Conservation (phyloP, 2,113 vertebrate genomes). For the Nothobranchius kuhntae region DNA sequence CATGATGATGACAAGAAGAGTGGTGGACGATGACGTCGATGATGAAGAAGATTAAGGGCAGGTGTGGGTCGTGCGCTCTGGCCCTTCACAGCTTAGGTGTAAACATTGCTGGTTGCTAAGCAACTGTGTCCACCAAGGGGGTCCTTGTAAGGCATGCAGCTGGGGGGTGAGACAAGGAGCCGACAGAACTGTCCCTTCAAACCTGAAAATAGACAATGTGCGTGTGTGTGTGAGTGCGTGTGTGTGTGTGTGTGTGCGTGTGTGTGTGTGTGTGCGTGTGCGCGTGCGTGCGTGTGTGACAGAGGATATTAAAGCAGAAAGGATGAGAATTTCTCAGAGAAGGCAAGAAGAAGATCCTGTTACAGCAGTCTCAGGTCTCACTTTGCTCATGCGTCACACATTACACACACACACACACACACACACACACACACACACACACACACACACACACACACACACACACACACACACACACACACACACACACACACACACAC, state of each 20-base stretch:
- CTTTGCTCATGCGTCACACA: constrained; percentile 41
- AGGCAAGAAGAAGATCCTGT: constrained; percentile 8
- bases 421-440: constrained; percentile 20
- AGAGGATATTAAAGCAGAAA: constrained; percentile 13
- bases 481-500: constrained; percentile 13
- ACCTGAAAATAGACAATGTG: constrained; percentile 61
- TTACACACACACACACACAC: constrained; percentile 17
- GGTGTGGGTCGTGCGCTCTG: constrained; percentile 53
- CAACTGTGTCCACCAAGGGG: constrained; percentile 52
- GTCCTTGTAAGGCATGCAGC: constrained; percentile 76
- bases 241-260: constrained; percentile 3
- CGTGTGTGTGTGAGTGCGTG: constrained; percentile 31
- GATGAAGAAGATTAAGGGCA: constrained; percentile 70
- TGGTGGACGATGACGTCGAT: constrained; percentile 26
- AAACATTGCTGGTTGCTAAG: constrained; percentile 66
- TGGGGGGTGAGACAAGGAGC: constrained; percentile 69
- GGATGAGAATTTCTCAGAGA: constrained; percentile 52
- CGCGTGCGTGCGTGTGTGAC: constrained; percentile 10
- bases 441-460: too few species aligned
- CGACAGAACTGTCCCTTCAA: constrained; percentile 64
- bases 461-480: constrained; percentile 22
- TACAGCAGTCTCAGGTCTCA: constrained; percentile 42
- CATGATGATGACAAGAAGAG: constrained; percentile 22
- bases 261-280: background rate
- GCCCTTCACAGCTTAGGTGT: constrained; percentile 71